A percentile compares a stretch with the other conserved stretches of the same genome.
These are phyloP conservation scores for Ligdia adustata DNA, from an alignment of 2,888 invertebrate genomes.

Conservation along the genomic window DNA sequence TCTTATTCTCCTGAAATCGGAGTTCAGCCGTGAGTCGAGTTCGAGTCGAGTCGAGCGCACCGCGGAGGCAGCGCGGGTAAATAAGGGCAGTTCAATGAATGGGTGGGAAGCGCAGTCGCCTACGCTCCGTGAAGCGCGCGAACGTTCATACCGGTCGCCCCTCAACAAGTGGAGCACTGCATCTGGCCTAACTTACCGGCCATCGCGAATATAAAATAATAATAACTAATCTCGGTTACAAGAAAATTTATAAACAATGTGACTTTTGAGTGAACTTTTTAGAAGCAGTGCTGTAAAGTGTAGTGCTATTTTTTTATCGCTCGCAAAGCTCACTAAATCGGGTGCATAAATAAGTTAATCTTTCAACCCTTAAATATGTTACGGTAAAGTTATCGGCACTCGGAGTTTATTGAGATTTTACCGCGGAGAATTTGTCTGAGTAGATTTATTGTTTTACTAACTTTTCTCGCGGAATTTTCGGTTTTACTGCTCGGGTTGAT, in stretches of 20 bases:
- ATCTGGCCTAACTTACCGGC: slow-evolving; percentile 25
- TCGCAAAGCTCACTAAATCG: slow-evolving; percentile 18
- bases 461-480: slow-evolving; percentile 6
- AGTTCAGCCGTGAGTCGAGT: slow-evolving; percentile 43
- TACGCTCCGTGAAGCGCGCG: slow-evolving; percentile 78
- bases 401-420: slow-evolving; percentile 19
- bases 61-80: slow-evolving; percentile 50
- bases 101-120: slow-evolving; percentile 78
- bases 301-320: slow-evolving; percentile 2
- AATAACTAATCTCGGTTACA: background rate
- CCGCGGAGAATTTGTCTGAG: slow-evolving; percentile 17
- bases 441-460: slow-evolving; percentile 19
- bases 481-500: background rate
- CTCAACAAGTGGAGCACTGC: slow-evolving; percentile 68
- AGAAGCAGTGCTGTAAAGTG: slow-evolving; percentile 3
- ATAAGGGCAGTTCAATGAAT: slow-evolving; percentile 64
- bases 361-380: slow-evolving; percentile 27
- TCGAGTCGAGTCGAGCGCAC: slow-evolving; percentile 57
- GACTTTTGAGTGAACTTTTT: slow-evolving; percentile 11
- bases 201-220: slow-evolving; percentile 24
- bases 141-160: slow-evolving; percentile 62
- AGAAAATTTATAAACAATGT: slow-evolving; percentile 10
- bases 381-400: slow-evolving; percentile 32
- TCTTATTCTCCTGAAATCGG: slow-evolving; percentile 5
- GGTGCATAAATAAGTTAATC: slow-evolving; percentile 32